A percentile compares a stretch with the other conserved stretches of the same genome.
These are phyloP conservation scores for Cecidostiba fungosa DNA, from an alignment of 2,888 invertebrate species.

Conservation along the genomic window DNA sequence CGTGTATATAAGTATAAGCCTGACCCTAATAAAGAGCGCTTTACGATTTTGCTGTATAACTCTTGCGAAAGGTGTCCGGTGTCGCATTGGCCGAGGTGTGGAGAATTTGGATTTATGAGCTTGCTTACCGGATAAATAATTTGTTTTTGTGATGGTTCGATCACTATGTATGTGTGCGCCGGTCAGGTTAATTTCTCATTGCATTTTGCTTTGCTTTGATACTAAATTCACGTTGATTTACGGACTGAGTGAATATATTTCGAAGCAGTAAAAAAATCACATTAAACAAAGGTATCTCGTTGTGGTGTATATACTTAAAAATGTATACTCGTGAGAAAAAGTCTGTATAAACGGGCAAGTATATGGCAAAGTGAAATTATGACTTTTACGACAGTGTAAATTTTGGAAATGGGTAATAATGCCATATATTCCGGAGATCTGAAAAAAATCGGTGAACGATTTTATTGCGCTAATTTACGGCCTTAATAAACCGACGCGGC, in stretches of 20 bases:
- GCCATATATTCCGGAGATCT: background rate
- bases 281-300: background rate
- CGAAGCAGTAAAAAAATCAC: too few relatives aligned
- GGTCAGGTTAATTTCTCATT: background rate
- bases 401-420: slow-evolving; percentile 7
- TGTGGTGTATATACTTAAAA: background rate
- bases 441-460: background rate
- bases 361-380: background rate
- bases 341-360: background rate
- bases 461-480: slow-evolving; percentile 25
- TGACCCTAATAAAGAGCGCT: slow-evolving; percentile 57
- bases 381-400: slow-evolving; percentile 17
- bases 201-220: background rate
- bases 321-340: background rate
- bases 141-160: background rate
- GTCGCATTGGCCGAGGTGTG: background rate
- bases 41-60: slow-evolving; percentile 20
- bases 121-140: slow-evolving; percentile 1
- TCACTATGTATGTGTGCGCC: background rate
- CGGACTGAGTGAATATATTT: background rate
- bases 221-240: background rate
- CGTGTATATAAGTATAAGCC: background rate
- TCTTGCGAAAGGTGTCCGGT: slow-evolving; percentile 4
- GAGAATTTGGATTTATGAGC: background rate
- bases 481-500: background rate